Conservation (phyloP, 2,888 invertebrate species). For the Crepidodera aurea region DNA sequence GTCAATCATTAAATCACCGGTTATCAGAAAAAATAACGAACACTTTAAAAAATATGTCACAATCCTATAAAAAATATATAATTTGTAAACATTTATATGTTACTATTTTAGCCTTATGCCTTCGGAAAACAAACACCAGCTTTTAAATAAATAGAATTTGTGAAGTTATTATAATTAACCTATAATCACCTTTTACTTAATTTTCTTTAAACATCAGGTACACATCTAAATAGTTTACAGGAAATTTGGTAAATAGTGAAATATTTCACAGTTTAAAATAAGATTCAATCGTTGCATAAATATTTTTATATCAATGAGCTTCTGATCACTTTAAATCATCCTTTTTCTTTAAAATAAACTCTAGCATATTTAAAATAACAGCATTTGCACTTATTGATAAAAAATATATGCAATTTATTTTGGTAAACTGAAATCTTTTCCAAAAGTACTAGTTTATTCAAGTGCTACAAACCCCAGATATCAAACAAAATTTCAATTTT, state of each 20-base stretch:
- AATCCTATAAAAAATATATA: no score
- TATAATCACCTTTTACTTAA: background rate
- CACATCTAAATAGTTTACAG: background rate
- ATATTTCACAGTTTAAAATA: background rate
- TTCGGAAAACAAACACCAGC: no score
- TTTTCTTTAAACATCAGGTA: background rate
- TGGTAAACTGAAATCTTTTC: background rate
- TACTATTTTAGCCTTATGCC: no score
- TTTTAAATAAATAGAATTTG: no score
- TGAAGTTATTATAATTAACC: background rate
- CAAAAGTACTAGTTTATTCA: conserved; percentile 7
- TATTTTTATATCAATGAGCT: background rate
- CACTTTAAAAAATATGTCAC: no score
- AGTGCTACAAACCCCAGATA: conserved; percentile 1
- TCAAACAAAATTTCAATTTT: background rate
- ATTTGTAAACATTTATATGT: no score
- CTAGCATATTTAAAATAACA: background rate
- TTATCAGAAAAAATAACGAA: no score
- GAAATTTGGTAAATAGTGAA: background rate
- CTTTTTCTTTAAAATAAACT: background rate
- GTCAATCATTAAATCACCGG: background rate
- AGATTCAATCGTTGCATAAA: background rate
- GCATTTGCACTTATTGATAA: background rate
- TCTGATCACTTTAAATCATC: background rate
- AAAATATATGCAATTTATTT: background rate